These are phyloP conservation scores for Antheraea yamamai DNA, from an alignment of 2,888 invertebrate genomes.

Conservation along the genomic window DNA sequence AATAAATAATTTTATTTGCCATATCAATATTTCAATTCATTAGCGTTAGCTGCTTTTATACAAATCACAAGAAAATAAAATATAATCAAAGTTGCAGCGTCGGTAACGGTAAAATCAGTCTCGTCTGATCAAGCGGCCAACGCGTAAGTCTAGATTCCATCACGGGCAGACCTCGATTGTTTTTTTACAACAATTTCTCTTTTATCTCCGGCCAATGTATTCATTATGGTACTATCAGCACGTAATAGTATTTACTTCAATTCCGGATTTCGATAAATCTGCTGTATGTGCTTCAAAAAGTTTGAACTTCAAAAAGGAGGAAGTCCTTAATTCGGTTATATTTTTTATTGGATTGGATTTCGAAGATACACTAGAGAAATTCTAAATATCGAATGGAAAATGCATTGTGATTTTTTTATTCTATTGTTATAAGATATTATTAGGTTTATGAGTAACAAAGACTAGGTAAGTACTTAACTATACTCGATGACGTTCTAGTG, in stretches of 20 bases:
- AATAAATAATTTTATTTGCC: neutral
- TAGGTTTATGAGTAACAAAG: too few species aligned
- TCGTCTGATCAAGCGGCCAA: conserved; percentile 52
- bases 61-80: conserved; percentile 10
- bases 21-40: neutral
- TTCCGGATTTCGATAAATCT: conserved; percentile 29
- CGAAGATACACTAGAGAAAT: too few species aligned
- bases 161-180: conserved; percentile 60
- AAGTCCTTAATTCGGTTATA: too few species aligned
- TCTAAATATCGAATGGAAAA: too few species aligned
- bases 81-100: conserved; percentile 17
- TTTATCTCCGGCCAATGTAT: conserved; percentile 48
- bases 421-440: too few species aligned
- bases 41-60: neutral
- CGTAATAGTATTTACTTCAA: conserved; percentile 38
- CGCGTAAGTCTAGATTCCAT: conserved; percentile 57
- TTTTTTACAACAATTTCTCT: conserved; percentile 66
- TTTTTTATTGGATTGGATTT: too few species aligned
- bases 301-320: neutral
- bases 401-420: too few species aligned
- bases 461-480: too few species aligned
- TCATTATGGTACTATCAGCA: conserved; percentile 42
- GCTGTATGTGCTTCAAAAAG: conserved; percentile 9
- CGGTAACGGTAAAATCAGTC: conserved; percentile 36
- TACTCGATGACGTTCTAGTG: too few species aligned